Evolutionary conservation across 2,797 vertebrate genomes (phyloP), one percentile per base, ranked within the genome.

Genomic region (Peromyscus aztecus): DNA sequence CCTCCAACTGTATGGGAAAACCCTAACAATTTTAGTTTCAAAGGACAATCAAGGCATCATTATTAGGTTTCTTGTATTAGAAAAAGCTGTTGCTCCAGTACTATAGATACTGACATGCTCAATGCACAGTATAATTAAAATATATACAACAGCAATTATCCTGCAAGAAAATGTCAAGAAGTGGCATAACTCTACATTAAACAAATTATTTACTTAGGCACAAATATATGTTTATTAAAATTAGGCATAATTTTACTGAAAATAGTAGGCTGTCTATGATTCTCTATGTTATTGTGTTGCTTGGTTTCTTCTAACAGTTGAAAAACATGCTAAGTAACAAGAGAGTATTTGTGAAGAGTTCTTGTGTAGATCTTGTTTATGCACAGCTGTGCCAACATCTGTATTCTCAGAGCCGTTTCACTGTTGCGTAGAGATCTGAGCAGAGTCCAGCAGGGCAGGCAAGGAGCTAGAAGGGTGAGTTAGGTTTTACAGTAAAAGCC

Each of bases 271-370:
- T 61, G 12, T 57, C 90, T 86, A 34, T 43, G 61, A 63, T 40
- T 67, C 17, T 61, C 23, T 31, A 40, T 61, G 1, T 10, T 73
- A 21, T 57, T 57, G 1, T 46, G 9, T 89, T 76, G n/a, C 73
- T 76, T 43, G 57, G 23, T 37, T 97, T 90, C 75, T 6, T 83
- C 65, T 59, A 75, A 37, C 37, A 57, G 37, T 52, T 88, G 27
- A 61, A 90, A 90, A 92, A 31, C 61, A 69, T 21, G 65, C 57
- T 82, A 71, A 86, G 57, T 67, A 75, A 78, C 63, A 40, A 92
- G 76, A 71, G 83, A 61, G 24, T 29, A 27, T 87, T 55, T 21
- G 12, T 31, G 13, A 63, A 84, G 75, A 69, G 5, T 76, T 8
- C 13, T 61, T 40, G 46, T 31, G 31, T 71, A 12, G 43, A 17